Conservation (phyloP, 2,888 invertebrate species). For the Trichogramma evanescens region DNA sequence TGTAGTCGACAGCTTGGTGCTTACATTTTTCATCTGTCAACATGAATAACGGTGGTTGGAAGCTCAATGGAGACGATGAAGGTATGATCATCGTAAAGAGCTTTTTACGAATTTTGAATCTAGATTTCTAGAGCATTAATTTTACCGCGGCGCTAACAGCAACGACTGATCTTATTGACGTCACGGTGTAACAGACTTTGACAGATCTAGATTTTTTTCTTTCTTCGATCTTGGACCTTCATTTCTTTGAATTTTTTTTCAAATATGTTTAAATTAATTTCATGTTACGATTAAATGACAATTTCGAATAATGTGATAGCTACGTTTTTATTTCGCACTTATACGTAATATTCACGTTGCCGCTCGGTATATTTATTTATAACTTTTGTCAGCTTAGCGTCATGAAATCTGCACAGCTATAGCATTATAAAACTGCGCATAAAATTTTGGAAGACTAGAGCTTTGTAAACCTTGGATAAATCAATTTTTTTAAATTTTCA, state of each 20-base stretch:
- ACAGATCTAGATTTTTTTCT: background rate
- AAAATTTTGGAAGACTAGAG: background rate
- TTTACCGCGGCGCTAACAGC: background rate
- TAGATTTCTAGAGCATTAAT: background rate
- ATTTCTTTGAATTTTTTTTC: background rate
- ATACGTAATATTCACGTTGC: background rate
- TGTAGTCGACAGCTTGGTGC: too few relatives aligned
- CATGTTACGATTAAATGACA: background rate
- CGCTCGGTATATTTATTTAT: too few relatives aligned
- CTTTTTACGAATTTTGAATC: conserved; percentile 2
- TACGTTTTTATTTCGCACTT: background rate
- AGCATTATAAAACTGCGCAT: background rate
- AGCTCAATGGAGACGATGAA: conserved; percentile 41
- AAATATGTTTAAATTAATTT: background rate
- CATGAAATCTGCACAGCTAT: background rate
- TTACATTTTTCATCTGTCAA: conserved; percentile 13
- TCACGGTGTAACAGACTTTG: background rate
- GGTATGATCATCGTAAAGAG: conserved; percentile 28
- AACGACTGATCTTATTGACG: background rate
- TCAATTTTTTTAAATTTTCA: background rate
- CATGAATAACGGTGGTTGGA: conserved; percentile 42
- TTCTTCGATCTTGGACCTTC: background rate
- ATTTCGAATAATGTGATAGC: background rate
- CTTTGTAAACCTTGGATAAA: background rate
- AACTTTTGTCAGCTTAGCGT: too few relatives aligned